These are phyloP conservation scores for Engraulis encrasicolus DNA, from an alignment of 2,113 vertebrate genomes.

Conservation along the genomic window DNA sequence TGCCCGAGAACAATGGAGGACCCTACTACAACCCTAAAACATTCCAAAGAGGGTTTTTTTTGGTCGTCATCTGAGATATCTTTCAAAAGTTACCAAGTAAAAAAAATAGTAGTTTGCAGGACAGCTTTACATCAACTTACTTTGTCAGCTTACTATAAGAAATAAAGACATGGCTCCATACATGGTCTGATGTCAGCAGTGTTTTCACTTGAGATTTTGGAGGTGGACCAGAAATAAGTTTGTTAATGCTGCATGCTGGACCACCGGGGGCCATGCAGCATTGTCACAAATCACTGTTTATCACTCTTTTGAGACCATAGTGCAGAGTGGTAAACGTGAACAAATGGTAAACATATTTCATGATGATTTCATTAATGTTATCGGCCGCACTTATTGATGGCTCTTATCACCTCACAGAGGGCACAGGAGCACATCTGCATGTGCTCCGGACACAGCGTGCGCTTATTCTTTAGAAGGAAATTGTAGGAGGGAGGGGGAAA, in stretches of 20 bases:
- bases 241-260: background rate
- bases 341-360: background rate
- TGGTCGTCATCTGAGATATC: background rate
- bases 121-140: background rate
- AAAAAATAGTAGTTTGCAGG: background rate
- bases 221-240: no score
- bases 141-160: background rate
- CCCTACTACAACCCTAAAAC: background rate
- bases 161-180: background rate
- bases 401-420: background rate
- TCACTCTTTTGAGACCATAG: background rate
- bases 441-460: background rate
- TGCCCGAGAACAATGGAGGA: background rate
- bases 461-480: background rate
- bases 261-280: background rate
- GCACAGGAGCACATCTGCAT: background rate
- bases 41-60: background rate
- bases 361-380: background rate
- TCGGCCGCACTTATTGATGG: background rate
- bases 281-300: background rate
- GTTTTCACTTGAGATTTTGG: background rate
- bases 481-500: background rate
- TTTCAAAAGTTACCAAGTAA: background rate
- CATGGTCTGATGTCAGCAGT: background rate
- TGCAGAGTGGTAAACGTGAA: background rate